A percentile compares a stretch with the other conserved stretches of the same genome.
Conservation (phyloP, 2,797 vertebrate genomes). For the Trematomus bernacchii region DNA sequence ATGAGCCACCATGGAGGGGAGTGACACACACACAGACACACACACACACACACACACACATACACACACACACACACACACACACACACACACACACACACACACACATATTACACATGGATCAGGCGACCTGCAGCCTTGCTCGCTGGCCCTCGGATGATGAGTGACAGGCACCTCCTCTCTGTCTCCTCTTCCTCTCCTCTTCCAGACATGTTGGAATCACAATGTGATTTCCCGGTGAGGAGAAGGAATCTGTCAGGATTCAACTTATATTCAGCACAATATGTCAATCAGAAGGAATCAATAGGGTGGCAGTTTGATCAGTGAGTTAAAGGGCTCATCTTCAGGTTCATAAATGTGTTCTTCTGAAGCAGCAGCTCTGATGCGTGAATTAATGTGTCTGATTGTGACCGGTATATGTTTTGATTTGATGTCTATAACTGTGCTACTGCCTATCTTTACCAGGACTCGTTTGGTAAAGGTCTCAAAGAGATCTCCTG, state of each 20-base stretch:
- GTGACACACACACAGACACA: slow-evolving; percentile 20
- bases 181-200: slow-evolving; percentile 37
- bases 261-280: slow-evolving; percentile 25
- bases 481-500: no score
- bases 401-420: background rate
- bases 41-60: slow-evolving; percentile 27
- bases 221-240: slow-evolving; percentile 31
- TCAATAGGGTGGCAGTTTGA: background rate
- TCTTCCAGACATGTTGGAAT: slow-evolving; percentile 27
- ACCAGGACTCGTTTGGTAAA: no score
- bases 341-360: no score
- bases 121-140: slow-evolving; percentile 76
- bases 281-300: background rate
- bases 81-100: background rate
- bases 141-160: slow-evolving; percentile 81
- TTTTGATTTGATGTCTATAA: no score
- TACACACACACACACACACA: slow-evolving; percentile 18
- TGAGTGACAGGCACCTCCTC: slow-evolving; percentile 70
- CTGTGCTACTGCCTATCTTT: no score
- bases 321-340: no score
- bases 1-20: no score
- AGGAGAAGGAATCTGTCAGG: background rate
- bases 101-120: slow-evolving; percentile 61
- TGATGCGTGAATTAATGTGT: no score
- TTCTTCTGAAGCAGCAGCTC: no score